Evolutionary conservation across 2,113 vertebrate genomes (phyloP), one percentile per base, ranked within the genome.

Genomic region (Sialia sialis): DNA sequence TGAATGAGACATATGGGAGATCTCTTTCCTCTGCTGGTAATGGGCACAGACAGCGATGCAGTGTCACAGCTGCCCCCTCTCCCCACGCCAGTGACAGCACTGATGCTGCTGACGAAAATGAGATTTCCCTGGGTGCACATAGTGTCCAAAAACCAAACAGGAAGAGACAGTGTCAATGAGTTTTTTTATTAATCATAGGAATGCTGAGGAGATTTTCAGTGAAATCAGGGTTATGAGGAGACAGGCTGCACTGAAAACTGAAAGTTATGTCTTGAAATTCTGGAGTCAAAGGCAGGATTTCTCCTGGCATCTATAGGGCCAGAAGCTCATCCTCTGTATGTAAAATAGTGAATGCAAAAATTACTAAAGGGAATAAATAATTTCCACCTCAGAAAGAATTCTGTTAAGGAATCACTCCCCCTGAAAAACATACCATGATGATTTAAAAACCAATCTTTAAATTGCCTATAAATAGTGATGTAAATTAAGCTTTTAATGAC

Each of bases 161-260:
- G 44, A 95, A 92, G 26, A 2, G 87, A 91, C 89, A 92, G 52
- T 74, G 46, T 85, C 93, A 94, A 58, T 83, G 88, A 68, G 56
- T 0, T 49, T 59, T 69, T 91, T 67, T 44, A 69, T 66, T 87
- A 90, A 80, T 56, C 63, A 25, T 23, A 55, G 70, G 30, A 82
- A 46, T 0, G 0, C 15, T 66, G 70, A 82, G 46, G 73, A 93
- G 38, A 46, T 39, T 88, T 43, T 46, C 41, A 41, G 60, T 59
- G 48, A 73, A 90, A 74, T 7, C 13, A 67, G n/a, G 19, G 13
- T 52, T 48, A 22, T 52, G 32, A 17, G 11, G n/a, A 79, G 38
- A 76, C n/a, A 78, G 30, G 16, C 26, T 70, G 46, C 13, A 4
- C 19, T 52, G 46, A 77, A 82, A 32, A 41, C 51, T 48, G 63